Conservation (phyloP, 2,888 invertebrate genomes). For the Chironomus riparius region DNA sequence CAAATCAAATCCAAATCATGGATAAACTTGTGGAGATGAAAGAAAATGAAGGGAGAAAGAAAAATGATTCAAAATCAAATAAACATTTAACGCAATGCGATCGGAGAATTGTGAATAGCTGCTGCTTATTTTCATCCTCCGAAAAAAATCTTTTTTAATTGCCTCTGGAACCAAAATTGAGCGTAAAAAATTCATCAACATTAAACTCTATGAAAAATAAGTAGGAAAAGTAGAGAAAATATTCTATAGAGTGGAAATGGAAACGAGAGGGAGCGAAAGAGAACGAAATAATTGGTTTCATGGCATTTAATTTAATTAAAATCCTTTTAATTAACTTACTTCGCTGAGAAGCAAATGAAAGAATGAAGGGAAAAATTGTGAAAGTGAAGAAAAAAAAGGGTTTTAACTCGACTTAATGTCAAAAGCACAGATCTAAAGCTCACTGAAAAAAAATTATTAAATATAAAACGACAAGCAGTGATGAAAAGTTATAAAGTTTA, state of each 20-base stretch:
- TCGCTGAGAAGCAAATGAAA: neutral
- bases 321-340: conserved; percentile 26
- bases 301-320: conserved; percentile 24
- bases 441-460: neutral
- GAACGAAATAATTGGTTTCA: conserved; percentile 21
- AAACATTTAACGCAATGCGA: no score
- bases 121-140: no score
- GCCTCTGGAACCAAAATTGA: neutral
- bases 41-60: neutral
- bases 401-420: neutral
- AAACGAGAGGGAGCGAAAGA: neutral
- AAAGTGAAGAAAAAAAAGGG: neutral
- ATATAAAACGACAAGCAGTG: neutral
- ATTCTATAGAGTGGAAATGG: neutral
- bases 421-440: neutral
- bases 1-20: neutral
- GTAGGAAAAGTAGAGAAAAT: neutral
- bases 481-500: conserved; percentile 2
- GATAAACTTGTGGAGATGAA: no score
- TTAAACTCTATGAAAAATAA: neutral
- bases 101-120: no score
- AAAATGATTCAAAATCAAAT: neutral
- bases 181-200: neutral
- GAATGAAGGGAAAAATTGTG: neutral
- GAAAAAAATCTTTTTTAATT: neutral